phyloP scores from a whole-genome alignment of 2,797 vertebrate genomes.

The Lithobates sylvaticus region DNA sequence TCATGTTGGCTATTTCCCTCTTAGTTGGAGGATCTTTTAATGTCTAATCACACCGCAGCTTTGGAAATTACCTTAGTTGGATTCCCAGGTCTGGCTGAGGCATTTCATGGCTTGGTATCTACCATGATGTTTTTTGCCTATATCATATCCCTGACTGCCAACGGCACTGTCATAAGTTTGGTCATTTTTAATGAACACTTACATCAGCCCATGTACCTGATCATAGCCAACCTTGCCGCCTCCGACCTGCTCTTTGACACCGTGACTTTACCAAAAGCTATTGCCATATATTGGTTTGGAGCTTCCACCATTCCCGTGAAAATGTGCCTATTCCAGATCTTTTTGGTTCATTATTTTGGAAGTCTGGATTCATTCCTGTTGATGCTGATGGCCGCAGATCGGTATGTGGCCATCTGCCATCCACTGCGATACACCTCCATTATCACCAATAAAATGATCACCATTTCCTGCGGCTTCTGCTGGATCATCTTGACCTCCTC shows the following conservation, averaged over 20 bases:
- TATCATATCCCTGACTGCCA: slow-evolving; percentile 9
- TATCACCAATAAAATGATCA: background rate
- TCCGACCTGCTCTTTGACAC: slow-evolving; percentile 76
- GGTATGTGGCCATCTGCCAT: slow-evolving; percentile 38
- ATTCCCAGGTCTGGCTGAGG: slow-evolving; percentile 29
- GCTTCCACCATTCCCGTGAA: background rate
- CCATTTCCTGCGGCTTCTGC: background rate
- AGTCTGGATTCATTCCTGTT: slow-evolving; percentile 44
- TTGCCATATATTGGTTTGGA: slow-evolving; percentile 72
- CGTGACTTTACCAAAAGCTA: slow-evolving; percentile 75
- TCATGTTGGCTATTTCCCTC: background rate
- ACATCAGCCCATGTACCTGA: slow-evolving; percentile 73
- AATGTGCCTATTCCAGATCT: slow-evolving; percentile 23
- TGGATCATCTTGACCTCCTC: slow-evolving; percentile 13
- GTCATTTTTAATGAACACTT: slow-evolving; percentile 51
- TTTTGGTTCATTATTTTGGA: slow-evolving; percentile 38
- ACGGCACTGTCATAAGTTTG: slow-evolving; percentile 29
- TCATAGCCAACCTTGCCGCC: slow-evolving; percentile 70
- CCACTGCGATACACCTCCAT: slow-evolving; percentile 38
- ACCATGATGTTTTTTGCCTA: slow-evolving; percentile 19
- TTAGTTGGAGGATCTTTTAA: background rate
- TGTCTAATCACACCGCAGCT: slow-evolving; percentile 13
- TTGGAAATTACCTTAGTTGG: slow-evolving; percentile 12
- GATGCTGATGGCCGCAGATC: slow-evolving; percentile 50
- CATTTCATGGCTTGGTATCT: background rate